Percentiles rank a stretch among this genome's conserved stretches.
These are phyloP conservation scores for Tragelaphus imberbis DNA, from an alignment of 2,113 vertebrate species.

Conservation along the genomic window DNA sequence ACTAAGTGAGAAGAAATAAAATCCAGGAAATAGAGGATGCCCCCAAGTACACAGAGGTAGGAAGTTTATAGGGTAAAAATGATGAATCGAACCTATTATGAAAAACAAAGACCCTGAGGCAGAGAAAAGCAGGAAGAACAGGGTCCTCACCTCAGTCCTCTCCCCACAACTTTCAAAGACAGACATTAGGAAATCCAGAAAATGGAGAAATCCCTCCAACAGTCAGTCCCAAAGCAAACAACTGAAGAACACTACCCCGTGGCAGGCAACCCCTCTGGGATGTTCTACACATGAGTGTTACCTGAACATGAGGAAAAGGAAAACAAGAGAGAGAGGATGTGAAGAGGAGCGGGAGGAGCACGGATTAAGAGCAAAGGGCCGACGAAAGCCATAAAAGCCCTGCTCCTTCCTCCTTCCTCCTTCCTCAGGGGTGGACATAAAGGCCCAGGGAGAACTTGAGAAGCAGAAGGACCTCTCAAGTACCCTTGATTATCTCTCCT, in stretches of 20 bases:
- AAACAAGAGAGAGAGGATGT: background rate
- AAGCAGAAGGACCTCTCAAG: background rate
- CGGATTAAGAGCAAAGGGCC: background rate
- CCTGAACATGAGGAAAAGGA: background rate
- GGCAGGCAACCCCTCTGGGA: background rate
- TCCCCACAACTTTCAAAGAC: background rate
- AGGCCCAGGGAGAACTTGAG: background rate
- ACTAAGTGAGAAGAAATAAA: background rate
- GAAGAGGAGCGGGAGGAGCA: background rate
- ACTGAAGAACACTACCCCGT: background rate
- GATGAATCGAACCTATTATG: background rate
- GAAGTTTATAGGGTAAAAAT: background rate
- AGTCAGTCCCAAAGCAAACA: background rate
- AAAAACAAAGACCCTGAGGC: background rate
- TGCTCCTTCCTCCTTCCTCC: background rate
- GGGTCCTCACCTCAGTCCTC: background rate
- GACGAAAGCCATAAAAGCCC: fast-evolving
- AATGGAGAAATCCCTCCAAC: background rate
- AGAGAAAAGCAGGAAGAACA: background rate
- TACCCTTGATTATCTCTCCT: background rate
- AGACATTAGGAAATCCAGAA: background rate
- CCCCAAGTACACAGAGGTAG: background rate
- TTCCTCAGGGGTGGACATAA: background rate
- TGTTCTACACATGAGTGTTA: background rate
- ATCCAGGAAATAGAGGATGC: background rate